phyloP scores from a whole-genome alignment of 2,888 invertebrate genomes.

The Drosophila nr. perissopoda region DNA sequence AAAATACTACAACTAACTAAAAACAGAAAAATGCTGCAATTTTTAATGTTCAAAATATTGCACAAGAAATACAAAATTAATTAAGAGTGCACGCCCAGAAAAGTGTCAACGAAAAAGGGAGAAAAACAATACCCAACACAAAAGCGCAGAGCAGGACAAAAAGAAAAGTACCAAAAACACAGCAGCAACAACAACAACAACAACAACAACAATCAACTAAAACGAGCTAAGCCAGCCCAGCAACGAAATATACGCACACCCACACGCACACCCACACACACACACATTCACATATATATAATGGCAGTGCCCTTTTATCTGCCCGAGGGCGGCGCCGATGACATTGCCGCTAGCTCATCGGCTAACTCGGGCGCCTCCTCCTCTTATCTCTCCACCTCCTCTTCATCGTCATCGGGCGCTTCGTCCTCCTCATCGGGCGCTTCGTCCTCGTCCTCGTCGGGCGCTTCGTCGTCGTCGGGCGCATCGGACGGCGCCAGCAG shows the following conservation, averaged over 20 bases:
- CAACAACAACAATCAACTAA: not conserved
- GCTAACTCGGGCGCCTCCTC: conserved; percentile 62
- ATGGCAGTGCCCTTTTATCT: conserved; percentile 85
- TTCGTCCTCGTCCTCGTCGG: conserved; percentile 53
- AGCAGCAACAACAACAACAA: not conserved
- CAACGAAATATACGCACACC: conserved; percentile 22
- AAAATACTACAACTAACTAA: not conserved
- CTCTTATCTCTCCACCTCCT: conserved; percentile 49
- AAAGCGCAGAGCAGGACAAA: conserved; percentile 37
- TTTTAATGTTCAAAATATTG: conserved; percentile 73
- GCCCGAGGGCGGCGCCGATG: conserved; percentile 84
- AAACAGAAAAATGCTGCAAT: conserved; percentile 64
- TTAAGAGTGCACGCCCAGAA: conserved; percentile 60
- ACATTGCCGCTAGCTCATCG: conserved; percentile 75
- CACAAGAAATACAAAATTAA: conserved; percentile 77
- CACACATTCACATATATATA: conserved; percentile 44
- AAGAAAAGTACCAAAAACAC: conserved; percentile 15
- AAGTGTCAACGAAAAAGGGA: conserved; percentile 26
- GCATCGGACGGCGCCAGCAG: conserved; percentile 75
- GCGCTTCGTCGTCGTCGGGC: conserved; percentile 55
- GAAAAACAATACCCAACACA: conserved; percentile 28
- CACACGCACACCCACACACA: conserved; percentile 19
- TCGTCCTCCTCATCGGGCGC: conserved; percentile 53
- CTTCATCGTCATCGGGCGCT: conserved; percentile 49
- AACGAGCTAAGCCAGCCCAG: conserved; percentile 3